Conservation (phyloP, 1,140 invertebrate genomes). For the Neocloeon triangulifer region DNA sequence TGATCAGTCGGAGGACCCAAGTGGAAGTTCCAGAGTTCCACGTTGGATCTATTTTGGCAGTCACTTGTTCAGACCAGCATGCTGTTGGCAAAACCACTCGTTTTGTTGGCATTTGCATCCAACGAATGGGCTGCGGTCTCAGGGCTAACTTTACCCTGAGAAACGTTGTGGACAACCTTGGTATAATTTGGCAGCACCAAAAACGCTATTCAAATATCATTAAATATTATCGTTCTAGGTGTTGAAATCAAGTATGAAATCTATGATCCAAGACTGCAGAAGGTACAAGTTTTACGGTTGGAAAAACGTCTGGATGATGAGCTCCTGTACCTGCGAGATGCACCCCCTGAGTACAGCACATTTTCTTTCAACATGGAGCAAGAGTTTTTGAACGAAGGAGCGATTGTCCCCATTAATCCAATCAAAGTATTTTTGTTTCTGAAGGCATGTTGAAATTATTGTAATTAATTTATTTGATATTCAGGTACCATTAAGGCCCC, state of each 20-base stretch:
- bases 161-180: conserved; percentile 79
- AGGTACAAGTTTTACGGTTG: conserved; percentile 70
- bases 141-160: conserved; percentile 65
- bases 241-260: conserved; percentile 75
- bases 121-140: conserved; percentile 55
- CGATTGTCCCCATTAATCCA: conserved; percentile 65
- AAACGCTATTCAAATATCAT: no score
- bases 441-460: neutral
- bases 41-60: conserved; percentile 81
- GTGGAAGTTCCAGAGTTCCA: conserved; percentile 94
- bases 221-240: conserved; percentile 23
- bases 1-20: conserved; percentile 60
- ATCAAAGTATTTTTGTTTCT: conserved; percentile 35
- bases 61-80: conserved; percentile 74
- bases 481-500: conserved; percentile 56
- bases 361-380: conserved; percentile 82
- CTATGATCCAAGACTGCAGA: conserved; percentile 82
- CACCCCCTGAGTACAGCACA: conserved; percentile 78
- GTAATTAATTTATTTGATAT: conserved; percentile 9
- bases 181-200: conserved; percentile 15
- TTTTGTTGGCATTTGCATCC: conserved; percentile 95
- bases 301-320: conserved; percentile 87
- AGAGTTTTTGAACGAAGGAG: conserved; percentile 50
- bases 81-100: conserved; percentile 59
- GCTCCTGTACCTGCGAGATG: conserved; percentile 79